Evolutionary conservation across 2,113 vertebrate genomes (phyloP), one percentile per base, ranked within the genome.

Genomic region (Daboia siamensis): DNA sequence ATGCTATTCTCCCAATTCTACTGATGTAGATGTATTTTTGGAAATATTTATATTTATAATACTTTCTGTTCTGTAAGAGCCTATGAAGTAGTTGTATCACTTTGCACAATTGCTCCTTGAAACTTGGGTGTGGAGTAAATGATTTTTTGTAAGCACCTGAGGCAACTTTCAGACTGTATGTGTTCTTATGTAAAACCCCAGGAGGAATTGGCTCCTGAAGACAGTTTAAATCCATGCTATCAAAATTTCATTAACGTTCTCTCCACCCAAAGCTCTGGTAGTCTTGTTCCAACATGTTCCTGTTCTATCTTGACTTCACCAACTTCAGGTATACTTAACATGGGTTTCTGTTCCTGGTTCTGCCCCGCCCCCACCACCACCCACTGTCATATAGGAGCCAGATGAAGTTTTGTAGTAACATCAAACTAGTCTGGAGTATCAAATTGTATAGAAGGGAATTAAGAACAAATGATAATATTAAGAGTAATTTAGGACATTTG

Each of bases 121-220:
- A 51, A 13, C n/a, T 26, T 26, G 92, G 90, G 90, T 90, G 93
- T 90, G 56, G 23, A 94, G 33, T 20, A 84, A 87, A 92, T 92
- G 86, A 93, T 88, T 46, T 93, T 90, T 54, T 21, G 24, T 24
- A 90, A 86, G 23, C 20, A 88, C 93, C 93, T 87, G 56, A 54
- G 59, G 85, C 86, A 61, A 84, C n/a, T 64, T 85, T 93, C 64
- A 6, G 88, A 54, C 69, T 20, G 61, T 93, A 93, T 39, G 74
- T 91, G 52, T 91, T 94, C 94, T 93, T 39, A 0, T 29, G 57
- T 12, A 90, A 96, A 93, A 91, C 15, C 0, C 2, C 91, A 90
- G 89, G 21, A 54, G 59, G 15, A 69, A 29, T 59, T 48, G 64
- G 91, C 89, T 92, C 88, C 61, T 46, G n/a, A 80, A 92, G 59